These are phyloP conservation scores for Nymphalis polychloros DNA, from an alignment of 2,888 invertebrate species.

Conservation along the genomic window DNA sequence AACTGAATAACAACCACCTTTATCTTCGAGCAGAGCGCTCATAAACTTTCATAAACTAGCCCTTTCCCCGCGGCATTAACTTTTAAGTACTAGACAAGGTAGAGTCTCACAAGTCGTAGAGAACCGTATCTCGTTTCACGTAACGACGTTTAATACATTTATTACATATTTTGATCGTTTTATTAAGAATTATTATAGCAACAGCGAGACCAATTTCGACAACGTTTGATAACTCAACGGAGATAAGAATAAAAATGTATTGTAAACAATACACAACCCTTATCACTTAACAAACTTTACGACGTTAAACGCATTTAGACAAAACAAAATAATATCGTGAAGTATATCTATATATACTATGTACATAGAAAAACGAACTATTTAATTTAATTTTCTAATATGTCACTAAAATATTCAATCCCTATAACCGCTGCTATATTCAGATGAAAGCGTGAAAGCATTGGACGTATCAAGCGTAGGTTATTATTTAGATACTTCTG, in stretches of 20 bases:
- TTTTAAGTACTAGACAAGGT: neutral
- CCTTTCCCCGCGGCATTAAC: neutral
- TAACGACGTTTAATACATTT: slow-evolving; percentile 2
- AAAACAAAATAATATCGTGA: slow-evolving; percentile 54
- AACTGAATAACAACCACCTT: slow-evolving; percentile 16
- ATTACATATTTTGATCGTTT: slow-evolving; percentile 26
- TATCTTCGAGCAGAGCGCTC: neutral
- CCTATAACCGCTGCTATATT: neutral
- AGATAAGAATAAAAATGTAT: slow-evolving; percentile 66
- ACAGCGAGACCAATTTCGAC: slow-evolving; percentile 68
- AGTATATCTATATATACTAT: neutral
- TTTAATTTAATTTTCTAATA: neutral
- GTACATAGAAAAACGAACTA: slow-evolving; percentile 4
- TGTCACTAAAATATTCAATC: neutral
- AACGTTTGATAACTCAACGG: slow-evolving; percentile 65
- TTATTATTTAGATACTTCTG: slow-evolving; percentile 17
- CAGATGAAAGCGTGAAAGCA: slow-evolving; percentile 14
- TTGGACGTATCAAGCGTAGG: slow-evolving; percentile 11
- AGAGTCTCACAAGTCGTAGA: neutral
- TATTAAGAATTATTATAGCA: slow-evolving; percentile 60
- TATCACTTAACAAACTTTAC: slow-evolving; percentile 63
- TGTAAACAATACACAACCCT: slow-evolving; percentile 70
- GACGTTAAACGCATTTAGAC: slow-evolving; percentile 60
- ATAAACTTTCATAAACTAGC: neutral
- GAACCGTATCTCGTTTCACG: slow-evolving; percentile 1